Evolutionary conservation across 2,113 vertebrate genomes (phyloP), one percentile per base, ranked within the genome.

Genomic region (Panthera tigris): DNA sequence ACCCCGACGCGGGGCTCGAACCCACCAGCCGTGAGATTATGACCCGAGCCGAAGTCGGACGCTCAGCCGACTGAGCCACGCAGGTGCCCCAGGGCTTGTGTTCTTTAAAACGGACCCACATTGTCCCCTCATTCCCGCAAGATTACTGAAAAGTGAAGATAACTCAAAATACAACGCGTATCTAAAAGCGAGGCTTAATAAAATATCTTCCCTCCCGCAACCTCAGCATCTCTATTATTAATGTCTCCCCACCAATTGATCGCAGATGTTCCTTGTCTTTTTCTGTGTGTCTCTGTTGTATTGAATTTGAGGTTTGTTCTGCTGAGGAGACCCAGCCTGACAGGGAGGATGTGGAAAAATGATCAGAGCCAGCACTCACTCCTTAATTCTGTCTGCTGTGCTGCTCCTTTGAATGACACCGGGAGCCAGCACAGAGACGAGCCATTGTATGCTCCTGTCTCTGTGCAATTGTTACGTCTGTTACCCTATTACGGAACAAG

Each of bases 231-330:
- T 97, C 76, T 76, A 48, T 95, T 94, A 52, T 88, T 95, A n/a
- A 95, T 16, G 39, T 85, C 79, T 94, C 66, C 45, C 7, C 14
- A 84, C 8, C 4, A 1, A 96, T 71, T 29, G 83, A 90, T 80
- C 39, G 21, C 25, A 57, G 63, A 25, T 76, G 45, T 50, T 25
- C 25, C 39, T 94, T 8, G 55, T 50, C 36, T 95, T 81, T 76
- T 89, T 65, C 81, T 29, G 31, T 48, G 81, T 45, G 86, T 94
- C 88, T 96, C 92, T 89, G 55, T 52, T 68, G 71, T 94, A 96
- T 91, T 94, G 90, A 92, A 94, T 86, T 74, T 97, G 97, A 97
- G 93, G 93, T 94, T 95, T 97, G 93, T 74, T 92, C 63, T 92
- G 25, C 76, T 63, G 31, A 92, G 84, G 85, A 89, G 92, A 93